Evolutionary conservation across 2,113 vertebrate genomes (phyloP).

Genomic region (Protobothrops mucrosquamatus): DNA sequence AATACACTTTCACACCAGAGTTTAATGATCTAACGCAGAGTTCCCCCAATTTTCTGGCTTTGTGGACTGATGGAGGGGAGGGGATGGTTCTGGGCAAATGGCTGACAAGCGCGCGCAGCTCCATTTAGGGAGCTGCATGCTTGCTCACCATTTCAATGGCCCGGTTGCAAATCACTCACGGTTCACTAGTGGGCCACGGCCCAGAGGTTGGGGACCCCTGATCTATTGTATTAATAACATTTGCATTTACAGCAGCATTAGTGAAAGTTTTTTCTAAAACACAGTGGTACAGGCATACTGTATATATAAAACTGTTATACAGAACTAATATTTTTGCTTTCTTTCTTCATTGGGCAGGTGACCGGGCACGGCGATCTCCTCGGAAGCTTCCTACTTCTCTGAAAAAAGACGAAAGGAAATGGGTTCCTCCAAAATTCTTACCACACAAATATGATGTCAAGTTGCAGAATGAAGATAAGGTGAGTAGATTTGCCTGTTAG

Average conservation of each 20-base stretch:
- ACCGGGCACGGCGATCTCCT: slow-evolving; percentile 91
- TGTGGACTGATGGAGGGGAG: not conserved
- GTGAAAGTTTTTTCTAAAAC: not conserved
- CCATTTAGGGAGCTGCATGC: fast-evolving
- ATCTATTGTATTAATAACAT: not conserved
- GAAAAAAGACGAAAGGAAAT: slow-evolving; percentile 94
- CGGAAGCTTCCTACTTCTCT: slow-evolving; percentile 89
- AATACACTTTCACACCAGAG: not conserved
- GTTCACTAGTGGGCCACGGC: not conserved
- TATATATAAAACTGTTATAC: not conserved
- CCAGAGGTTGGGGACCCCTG: not conserved
- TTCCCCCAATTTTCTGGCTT: not conserved
- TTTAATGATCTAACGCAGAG: not conserved
- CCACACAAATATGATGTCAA: slow-evolving; percentile 96
- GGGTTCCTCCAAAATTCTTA: slow-evolving; percentile 96
- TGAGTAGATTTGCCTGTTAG: slow-evolving; percentile 51
- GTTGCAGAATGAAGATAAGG: slow-evolving; percentile 93
- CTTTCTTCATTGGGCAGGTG: slow-evolving; percentile 70
- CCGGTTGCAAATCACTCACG: not conserved
- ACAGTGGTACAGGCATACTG: not conserved
- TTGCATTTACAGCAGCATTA: not conserved
- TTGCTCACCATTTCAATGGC: not conserved
- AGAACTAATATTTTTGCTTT: slow-evolving; percentile 22
- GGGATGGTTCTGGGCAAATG: not conserved
- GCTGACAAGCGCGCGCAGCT: not conserved